These are phyloP conservation scores for Sitodiplosis mosellana DNA, from an alignment of 1,140 invertebrate genomes.

Conservation along the genomic window DNA sequence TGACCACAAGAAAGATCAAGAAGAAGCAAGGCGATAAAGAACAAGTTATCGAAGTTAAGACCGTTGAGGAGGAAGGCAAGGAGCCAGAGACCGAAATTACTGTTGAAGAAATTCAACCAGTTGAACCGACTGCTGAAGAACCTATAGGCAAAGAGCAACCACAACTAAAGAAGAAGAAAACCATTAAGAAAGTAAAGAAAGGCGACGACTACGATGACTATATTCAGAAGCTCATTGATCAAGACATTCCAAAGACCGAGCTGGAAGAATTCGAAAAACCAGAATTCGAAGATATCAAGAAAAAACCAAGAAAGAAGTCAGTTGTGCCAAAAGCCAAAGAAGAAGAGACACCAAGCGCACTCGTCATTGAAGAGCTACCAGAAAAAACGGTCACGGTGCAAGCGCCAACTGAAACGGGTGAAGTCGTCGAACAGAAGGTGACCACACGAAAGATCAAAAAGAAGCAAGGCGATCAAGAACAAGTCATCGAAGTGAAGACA, in stretches of 20 bases:
- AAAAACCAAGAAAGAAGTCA: background rate
- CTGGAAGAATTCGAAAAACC: constrained; percentile 17
- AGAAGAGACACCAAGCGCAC: constrained; percentile 19
- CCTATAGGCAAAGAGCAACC: constrained; percentile 5
- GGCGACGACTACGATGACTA: constrained; percentile 21
- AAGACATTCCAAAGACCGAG: constrained; percentile 24
- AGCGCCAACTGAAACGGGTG: constrained; percentile 23
- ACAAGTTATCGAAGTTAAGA: constrained; percentile 19
- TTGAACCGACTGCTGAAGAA: constrained; percentile 6
- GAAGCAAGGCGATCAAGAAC: constrained; percentile 20
- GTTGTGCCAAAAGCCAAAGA: constrained; percentile 3
- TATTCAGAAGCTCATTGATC: constrained; percentile 19
- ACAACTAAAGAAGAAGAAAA: constrained; percentile 10
- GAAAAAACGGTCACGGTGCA: constrained; percentile 6
- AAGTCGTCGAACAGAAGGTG: constrained; percentile 21
- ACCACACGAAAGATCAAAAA: constrained; percentile 18
- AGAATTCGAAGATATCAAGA: constrained; percentile 2
- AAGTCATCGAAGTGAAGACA: constrained; percentile 26
- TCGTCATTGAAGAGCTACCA: too few species aligned
- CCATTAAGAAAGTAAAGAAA: constrained; percentile 15
- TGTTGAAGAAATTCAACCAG: constrained; percentile 13
- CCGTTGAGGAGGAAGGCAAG: constrained; percentile 13
- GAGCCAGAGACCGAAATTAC: constrained; percentile 14
- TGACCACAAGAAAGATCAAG: constrained; percentile 10
- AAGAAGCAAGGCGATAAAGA: constrained; percentile 18